Evolutionary conservation across 2,888 invertebrate genomes (phyloP).

Genomic region (Biston stratarius): DNA sequence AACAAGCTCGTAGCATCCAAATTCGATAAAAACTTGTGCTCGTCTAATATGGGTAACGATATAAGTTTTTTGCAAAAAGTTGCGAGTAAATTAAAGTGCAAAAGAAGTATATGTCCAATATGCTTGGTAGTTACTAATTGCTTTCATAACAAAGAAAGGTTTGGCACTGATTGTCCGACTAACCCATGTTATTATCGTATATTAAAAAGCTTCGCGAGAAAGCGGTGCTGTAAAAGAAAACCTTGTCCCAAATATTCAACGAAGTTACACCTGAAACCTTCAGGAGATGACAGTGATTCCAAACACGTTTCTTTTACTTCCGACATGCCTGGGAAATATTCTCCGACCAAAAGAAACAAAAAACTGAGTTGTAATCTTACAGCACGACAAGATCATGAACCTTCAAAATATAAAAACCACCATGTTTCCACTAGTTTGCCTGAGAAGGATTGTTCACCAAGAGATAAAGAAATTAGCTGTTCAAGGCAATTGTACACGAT

Average conservation of each 20-base stretch:
- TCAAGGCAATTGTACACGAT: background rate
- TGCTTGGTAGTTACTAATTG: background rate
- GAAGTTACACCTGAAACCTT: background rate
- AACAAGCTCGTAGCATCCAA: background rate
- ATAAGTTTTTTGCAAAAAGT: constrained; percentile 5
- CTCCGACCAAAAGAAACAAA: background rate
- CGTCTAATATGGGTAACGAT: background rate
- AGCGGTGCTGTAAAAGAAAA: background rate
- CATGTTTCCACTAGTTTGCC: background rate
- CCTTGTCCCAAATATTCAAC: background rate
- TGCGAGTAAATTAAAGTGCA: constrained; percentile 1
- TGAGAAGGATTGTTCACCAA: background rate
- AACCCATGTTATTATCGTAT: background rate
- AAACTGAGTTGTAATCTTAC: background rate
- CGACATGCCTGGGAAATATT: background rate
- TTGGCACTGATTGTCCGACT: background rate
- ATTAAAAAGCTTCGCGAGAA: background rate
- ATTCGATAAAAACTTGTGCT: background rate
- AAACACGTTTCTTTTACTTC: constrained; percentile 3
- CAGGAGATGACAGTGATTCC: background rate
- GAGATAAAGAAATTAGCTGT: background rate
- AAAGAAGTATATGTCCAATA: constrained; percentile 5
- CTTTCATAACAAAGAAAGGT: background rate
- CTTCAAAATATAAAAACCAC: background rate
- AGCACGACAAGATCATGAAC: background rate